Percentiles rank a stretch among this genome's conserved stretches.
phyloP scores from a whole-genome alignment of 2,797 vertebrate species.

The Darevskia nairensis region DNA sequence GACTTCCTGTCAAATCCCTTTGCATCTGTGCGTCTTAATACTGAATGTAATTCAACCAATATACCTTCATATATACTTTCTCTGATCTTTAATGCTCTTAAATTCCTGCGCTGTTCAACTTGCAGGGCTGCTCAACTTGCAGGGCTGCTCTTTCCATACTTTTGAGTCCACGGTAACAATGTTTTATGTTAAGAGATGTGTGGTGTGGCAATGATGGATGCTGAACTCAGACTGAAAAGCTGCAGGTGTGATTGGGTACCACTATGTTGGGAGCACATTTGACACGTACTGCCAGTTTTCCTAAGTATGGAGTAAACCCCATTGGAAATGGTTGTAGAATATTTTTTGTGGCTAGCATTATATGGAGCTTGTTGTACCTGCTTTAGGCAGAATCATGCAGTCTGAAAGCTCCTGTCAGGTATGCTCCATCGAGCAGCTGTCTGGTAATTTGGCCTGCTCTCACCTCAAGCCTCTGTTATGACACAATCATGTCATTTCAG shows the following conservation, averaged over 20 bases:
- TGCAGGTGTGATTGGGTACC: not conserved
- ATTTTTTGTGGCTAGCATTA: not conserved
- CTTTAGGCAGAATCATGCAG: not conserved
- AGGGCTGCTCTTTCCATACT: not conserved
- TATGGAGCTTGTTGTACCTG: not conserved
- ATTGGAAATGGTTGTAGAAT: not conserved
- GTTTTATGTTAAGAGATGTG: not conserved
- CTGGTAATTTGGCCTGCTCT: not conserved
- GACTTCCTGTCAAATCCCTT: too few relatives aligned
- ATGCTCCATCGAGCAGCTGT: not conserved
- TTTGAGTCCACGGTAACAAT: not conserved
- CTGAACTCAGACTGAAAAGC: not conserved
- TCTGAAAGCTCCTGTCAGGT: not conserved
- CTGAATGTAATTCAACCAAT: too few relatives aligned
- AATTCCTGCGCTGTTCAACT: not conserved
- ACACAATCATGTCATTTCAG: too few relatives aligned
- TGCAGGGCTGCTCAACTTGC: not conserved
- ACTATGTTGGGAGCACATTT: not conserved
- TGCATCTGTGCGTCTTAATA: too few relatives aligned
- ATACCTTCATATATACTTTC: too few relatives aligned
- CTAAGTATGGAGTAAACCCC: not conserved
- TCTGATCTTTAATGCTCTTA: not conserved
- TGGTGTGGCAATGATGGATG: not conserved
- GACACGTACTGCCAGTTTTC: not conserved
- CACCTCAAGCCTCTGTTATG: not conserved